phyloP scores from a whole-genome alignment of 2,797 vertebrate species.

The Hippocampus kuda region DNA sequence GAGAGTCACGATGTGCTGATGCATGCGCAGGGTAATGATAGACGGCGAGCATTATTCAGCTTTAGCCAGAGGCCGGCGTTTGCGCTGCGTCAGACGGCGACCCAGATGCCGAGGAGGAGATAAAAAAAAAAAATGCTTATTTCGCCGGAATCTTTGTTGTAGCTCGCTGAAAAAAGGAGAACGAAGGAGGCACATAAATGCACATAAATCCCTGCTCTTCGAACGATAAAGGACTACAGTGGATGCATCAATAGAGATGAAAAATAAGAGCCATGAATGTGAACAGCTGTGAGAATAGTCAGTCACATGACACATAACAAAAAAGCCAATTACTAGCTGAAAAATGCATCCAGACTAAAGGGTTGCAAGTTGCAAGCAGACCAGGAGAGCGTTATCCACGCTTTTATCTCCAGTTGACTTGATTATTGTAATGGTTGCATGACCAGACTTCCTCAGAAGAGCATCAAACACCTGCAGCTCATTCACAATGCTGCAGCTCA shows the following conservation, averaged over 20 bases:
- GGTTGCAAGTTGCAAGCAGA: no score
- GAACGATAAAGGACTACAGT: constrained; percentile 16
- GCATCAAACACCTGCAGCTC: no score
- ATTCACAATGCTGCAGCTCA: no score
- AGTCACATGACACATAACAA: no score
- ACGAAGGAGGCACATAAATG: constrained; percentile 17
- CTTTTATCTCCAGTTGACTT: no score
- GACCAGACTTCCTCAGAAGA: no score
- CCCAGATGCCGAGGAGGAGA: constrained; percentile 28
- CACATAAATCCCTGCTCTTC: constrained; percentile 23
- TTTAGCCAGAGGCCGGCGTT: constrained; percentile 48
- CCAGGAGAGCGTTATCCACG: no score
- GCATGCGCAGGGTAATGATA: constrained; percentile 43
- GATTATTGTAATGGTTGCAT: no score
- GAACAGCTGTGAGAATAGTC: neutral
- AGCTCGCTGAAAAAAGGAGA: constrained; percentile 24
- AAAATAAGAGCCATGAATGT: neutral
- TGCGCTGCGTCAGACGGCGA: constrained; percentile 41
- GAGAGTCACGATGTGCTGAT: constrained; percentile 11
- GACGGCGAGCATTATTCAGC: constrained; percentile 54
- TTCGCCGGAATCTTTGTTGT: constrained; percentile 28
- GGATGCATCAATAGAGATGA: neutral
- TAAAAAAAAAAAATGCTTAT: constrained; percentile 39
- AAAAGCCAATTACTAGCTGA: neutral
- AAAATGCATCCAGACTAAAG: no score